Evolutionary conservation across 2,888 invertebrate species (phyloP), one percentile per base, ranked within the genome.

Genomic region (Micropterix aruncella): DNA sequence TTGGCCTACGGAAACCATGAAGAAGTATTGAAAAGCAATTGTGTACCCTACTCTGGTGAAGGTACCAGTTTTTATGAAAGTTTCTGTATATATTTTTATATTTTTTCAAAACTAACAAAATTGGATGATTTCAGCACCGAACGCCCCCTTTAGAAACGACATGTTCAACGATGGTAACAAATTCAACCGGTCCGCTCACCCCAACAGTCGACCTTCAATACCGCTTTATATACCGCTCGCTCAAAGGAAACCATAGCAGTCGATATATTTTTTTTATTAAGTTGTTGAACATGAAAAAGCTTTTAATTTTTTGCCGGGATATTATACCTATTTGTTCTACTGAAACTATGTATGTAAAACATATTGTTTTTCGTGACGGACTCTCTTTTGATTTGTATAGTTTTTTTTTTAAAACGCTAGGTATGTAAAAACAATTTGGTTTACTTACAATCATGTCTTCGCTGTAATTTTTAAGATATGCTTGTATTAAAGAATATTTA

Each of bases 1-100:
- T 74, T 83, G 55, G 90, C 87, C 43, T 93, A 92, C 61, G 88
- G 89, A 38, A 92, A 93, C 62, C 83, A 84, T 52, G 92, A 93
- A 60, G 91, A 92, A 65, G 86, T 93, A 16, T 71, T 88, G 16
- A 81, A 87, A 59, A 70, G 75, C 12, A 90, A 92, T 62, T 86
- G 91, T 58, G 72, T 85, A 59, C 86, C 89, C 2, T 64, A 66
- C 55, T 65, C 67, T 39, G 60, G 52, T 42, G 68, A 69, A 63
- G 63, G 70, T 70, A 46, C n/a, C n/a, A n/a, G n/a, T n/a, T n/a
- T n/a, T n/a, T n/a, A n/a, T n/a, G n/a, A n/a, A n/a, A n/a, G n/a
- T n/a, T n/a, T n/a, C n/a, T n/a, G n/a, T n/a, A n/a, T n/a, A n/a
- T 27, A 27, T 27, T 27, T 12, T 27, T 27, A 12, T 27, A 27